Conservation (phyloP, 2,113 vertebrate genomes). For the Rafetus swinhoei region DNA sequence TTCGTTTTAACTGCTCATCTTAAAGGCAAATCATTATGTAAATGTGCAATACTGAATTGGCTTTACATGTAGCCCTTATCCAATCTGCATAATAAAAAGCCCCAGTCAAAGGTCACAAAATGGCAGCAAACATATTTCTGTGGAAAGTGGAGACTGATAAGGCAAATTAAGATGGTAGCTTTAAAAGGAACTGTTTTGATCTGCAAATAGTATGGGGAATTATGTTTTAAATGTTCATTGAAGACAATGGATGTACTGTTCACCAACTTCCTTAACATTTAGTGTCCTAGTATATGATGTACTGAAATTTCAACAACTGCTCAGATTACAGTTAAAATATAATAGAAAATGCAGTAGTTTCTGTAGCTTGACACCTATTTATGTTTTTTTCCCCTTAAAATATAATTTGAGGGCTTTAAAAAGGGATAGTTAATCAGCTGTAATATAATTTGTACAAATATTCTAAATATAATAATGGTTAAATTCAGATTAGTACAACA, state of each 20-base stretch:
- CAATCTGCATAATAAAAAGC: constrained; percentile 68
- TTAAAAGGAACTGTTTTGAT: constrained; percentile 59
- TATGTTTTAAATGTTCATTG: background rate
- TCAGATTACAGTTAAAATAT: background rate
- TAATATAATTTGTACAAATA: constrained; percentile 12
- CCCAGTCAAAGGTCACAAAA: constrained; percentile 24
- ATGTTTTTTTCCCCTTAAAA: constrained; percentile 19
- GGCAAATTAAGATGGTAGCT: constrained; percentile 14
- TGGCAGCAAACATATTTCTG: constrained; percentile 21
- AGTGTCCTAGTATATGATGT: background rate
- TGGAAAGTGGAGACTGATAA: constrained; percentile 29
- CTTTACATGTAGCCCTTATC: background rate
- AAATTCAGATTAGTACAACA: background rate
- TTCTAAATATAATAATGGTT: background rate
- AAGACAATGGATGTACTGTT: background rate
- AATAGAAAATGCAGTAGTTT: background rate
- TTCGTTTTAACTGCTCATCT: constrained; percentile 62
- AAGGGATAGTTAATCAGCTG: background rate
- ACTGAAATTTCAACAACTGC: background rate
- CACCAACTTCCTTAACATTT: background rate
- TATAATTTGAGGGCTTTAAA: background rate
- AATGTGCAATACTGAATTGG: constrained; percentile 31
- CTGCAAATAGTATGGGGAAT: constrained; percentile 39
- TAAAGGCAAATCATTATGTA: constrained; percentile 65
- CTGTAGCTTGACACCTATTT: background rate